Base-by-base conservation (phyloP, 2,113 vertebrate genomes). In the Opisthocomus hoazin region DNA sequence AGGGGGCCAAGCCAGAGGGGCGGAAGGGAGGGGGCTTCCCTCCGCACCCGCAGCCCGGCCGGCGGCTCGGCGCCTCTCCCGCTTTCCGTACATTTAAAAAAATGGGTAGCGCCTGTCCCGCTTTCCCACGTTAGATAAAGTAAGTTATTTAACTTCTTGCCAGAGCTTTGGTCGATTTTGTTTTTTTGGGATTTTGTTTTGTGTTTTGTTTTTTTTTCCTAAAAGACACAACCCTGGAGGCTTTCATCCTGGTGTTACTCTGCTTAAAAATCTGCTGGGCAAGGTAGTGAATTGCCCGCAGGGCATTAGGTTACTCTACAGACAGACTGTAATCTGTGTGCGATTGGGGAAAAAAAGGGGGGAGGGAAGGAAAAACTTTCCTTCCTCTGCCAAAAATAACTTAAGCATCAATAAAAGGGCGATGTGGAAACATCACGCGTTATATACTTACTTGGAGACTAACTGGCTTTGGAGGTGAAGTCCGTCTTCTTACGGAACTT, bases 381-480 rank as follows among this genome's bases (percentile, higher is more conserved):
- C 34, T 82, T 84, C 37, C 32, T 53, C 76, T 73, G 94, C 96
- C 93, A 94, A 89, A 96, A 93, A 93, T 89, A 94, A 87, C 89
- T 95, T 77, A 43, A 76, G 76, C 57, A 5, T 96, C 86, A 94
- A 58, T 79, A 94, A 90, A 91, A 89, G 70, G 61, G 81, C 88
- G 75, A 77, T 78, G 92, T 87, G 88, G 91, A 91, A 93, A 69
- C 34, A 60, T 73, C 61, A 36, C 39, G 24, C 1, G 0, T 66
- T 89, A 16, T 48, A 23, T 53, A 15, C 65, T 75, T 68, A 36
- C 64, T 87, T 46, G 75, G 70, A 83, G 41, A n/a, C 68, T n/a
- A 10, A 45, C 18, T 27, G 79, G 26, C 54, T 89, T 77, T 91
- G 87, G 50, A 83, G 77, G 34, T 21, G 22, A 51, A 43, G 57